Conservation (phyloP, 2,797 vertebrate species). For the Scolopax rusticola region DNA sequence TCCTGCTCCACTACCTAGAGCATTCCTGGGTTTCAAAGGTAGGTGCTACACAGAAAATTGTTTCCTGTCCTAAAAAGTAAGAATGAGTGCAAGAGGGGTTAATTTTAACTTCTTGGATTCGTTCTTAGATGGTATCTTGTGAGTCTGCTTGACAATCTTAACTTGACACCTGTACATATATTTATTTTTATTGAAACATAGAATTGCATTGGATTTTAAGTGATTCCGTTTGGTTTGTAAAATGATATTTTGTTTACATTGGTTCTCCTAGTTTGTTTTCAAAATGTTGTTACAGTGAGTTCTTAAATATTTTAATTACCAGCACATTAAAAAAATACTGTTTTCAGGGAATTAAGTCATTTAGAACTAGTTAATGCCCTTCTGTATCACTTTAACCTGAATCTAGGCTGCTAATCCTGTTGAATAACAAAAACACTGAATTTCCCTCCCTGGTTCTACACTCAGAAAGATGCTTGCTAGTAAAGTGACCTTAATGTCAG, state of each 20-base stretch:
- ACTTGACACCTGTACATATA: slow-evolving; percentile 60
- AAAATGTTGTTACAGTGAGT: slow-evolving; percentile 66
- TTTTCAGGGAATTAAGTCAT: slow-evolving; percentile 57
- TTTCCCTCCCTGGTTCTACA: neutral
- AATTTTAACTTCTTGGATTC: slow-evolving; percentile 27
- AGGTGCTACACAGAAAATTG: neutral
- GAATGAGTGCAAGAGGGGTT: neutral
- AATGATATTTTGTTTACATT: slow-evolving; percentile 63
- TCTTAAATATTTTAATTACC: slow-evolving; percentile 73
- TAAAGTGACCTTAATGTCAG: neutral
- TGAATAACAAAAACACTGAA: slow-evolving; percentile 62
- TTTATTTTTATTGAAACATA: slow-evolving; percentile 63
- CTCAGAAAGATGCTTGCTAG: neutral
- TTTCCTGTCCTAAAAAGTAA: neutral
- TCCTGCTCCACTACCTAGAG: neutral
- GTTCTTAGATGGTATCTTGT: slow-evolving; percentile 39
- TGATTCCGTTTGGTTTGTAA: slow-evolving; percentile 64
- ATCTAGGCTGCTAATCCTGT: slow-evolving; percentile 56
- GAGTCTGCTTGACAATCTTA: slow-evolving; percentile 36
- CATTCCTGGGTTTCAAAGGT: neutral
- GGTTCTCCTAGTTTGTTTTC: slow-evolving; percentile 62
- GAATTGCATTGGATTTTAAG: slow-evolving; percentile 62
- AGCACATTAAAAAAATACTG: slow-evolving; percentile 64
- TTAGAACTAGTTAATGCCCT: slow-evolving; percentile 43
- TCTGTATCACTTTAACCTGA: slow-evolving; percentile 55